Evolutionary conservation across 2,888 invertebrate species (phyloP).

Genomic region (Drosophila pseudotakahashii): DNA sequence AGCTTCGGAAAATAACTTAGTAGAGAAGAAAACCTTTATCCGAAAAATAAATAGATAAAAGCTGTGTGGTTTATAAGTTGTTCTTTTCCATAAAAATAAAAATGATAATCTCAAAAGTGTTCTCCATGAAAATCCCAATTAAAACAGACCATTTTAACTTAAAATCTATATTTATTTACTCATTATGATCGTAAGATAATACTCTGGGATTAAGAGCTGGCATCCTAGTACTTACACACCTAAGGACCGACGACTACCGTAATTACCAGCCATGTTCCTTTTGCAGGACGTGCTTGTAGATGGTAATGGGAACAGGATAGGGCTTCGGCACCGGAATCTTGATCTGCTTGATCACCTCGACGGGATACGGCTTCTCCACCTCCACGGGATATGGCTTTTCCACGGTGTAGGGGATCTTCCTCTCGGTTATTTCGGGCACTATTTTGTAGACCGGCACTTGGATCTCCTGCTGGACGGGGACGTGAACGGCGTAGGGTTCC

Average conservation of each 20-base stretch:
- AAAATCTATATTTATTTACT: constrained; percentile 17
- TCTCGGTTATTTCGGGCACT: constrained; percentile 89
- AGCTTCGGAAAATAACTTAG: background rate
- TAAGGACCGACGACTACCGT: background rate
- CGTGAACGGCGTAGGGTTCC: constrained; percentile 90
- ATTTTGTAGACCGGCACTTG: constrained; percentile 90
- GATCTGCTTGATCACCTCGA: constrained; percentile 90
- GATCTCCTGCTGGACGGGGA: constrained; percentile 89
- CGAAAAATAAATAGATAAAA: background rate
- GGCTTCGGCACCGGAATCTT: constrained; percentile 89
- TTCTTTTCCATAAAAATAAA: no score
- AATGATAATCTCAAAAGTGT: background rate
- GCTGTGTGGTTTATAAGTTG: background rate
- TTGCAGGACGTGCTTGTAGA: constrained; percentile 90
- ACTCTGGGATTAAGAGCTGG: constrained; percentile 10
- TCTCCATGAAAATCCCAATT: background rate
- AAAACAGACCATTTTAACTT: background rate
- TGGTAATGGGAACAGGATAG: constrained; percentile 90
- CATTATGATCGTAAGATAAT: constrained; percentile 2
- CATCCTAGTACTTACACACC: constrained; percentile 10
- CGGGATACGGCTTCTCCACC: constrained; percentile 90
- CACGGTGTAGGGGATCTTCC: constrained; percentile 90
- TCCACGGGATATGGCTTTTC: constrained; percentile 88
- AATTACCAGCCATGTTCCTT: constrained; percentile 81
- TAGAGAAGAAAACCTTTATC: background rate